A percentile compares a stretch with the other conserved stretches of the same genome.
phyloP scores from a whole-genome alignment of 1,140 invertebrate species.

The Bombus waltoni region DNA sequence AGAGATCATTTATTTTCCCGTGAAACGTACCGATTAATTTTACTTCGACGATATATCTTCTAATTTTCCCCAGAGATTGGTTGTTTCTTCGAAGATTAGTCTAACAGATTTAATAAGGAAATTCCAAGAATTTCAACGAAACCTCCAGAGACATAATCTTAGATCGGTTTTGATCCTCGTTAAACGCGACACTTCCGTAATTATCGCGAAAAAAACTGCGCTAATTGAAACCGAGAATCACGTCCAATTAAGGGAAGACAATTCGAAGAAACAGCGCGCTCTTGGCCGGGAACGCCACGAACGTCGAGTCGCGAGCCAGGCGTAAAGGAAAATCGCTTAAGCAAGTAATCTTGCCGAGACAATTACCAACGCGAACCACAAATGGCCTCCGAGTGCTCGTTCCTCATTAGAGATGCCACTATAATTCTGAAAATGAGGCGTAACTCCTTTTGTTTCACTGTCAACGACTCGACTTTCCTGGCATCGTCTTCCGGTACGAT shows the following conservation, averaged over 20 bases:
- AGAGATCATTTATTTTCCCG: too few relatives aligned
- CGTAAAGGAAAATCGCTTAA: constrained; percentile 37
- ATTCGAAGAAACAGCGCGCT: background rate
- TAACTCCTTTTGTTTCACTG: constrained; percentile 37
- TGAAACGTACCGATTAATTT: too few relatives aligned
- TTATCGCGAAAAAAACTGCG: background rate
- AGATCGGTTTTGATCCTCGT: background rate
- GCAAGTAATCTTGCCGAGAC: constrained; percentile 36
- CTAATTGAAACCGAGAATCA: background rate
- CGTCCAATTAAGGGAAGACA: constrained; percentile 3
- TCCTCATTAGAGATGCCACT: constrained; percentile 40
- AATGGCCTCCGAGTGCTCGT: constrained; percentile 24
- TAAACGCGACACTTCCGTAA: background rate
- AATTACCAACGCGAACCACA: constrained; percentile 45
- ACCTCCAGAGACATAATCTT: background rate
- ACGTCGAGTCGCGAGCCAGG: background rate
- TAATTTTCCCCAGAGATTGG: too few relatives aligned
- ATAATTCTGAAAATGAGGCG: constrained; percentile 38
- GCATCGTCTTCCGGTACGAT: constrained; percentile 33
- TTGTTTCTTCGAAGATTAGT: too few relatives aligned
- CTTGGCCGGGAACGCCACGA: background rate
- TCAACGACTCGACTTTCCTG: background rate
- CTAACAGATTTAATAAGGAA: background rate
- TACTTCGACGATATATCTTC: too few relatives aligned
- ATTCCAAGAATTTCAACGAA: background rate